Evolutionary conservation across 2,113 vertebrate genomes (phyloP), one percentile per base, ranked within the genome.

Genomic region (Tursiops truncatus): DNA sequence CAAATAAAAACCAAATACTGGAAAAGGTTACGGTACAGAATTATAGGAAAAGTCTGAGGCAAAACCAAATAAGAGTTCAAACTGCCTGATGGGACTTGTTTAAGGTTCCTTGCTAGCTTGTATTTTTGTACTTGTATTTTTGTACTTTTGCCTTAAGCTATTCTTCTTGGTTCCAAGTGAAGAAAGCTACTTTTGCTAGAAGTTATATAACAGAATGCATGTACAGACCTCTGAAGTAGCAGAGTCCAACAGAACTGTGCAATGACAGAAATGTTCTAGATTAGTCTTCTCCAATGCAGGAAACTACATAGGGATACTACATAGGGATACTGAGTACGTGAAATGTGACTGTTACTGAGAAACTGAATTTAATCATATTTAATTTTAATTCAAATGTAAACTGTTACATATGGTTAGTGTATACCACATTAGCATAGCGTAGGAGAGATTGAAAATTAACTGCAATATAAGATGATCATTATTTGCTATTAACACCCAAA

Each of bases 141-240:
- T 99, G 98, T 98, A 99, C 58, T 91, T 99, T 99, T n/a, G 98
- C 89, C 96, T 98, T 98, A n/a, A 99, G 98, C 80, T 98, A 97
- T 33, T 98, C 98, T n/a, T 95, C 98, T 91, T 99, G 97, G 84
- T 99, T 98, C 91, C 95, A 98, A 99, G 98, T 58, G 91, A 92
- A 93, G 97, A 77, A 79, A 99, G 97, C 94, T 99, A 99, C 95
- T 99, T 56, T 71, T 95, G 97, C 95, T 20, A 99, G 96, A 71
- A 97, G 73, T n/a, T 33, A n/a, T 87, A 53, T 1, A 50, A 67
- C 13, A 77, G 26, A 83, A 80, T 11, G 9, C 25, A 36, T 12
- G 25, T 3, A 26, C 6, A 60, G 20, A 53, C 58, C n/a, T 25
- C n/a, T 50, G 15, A 88, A 12, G 79, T 18, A 77, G 56, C 41